Evolutionary conservation across 2,113 vertebrate genomes (phyloP).

Genomic region (Colaptes auratus): DNA sequence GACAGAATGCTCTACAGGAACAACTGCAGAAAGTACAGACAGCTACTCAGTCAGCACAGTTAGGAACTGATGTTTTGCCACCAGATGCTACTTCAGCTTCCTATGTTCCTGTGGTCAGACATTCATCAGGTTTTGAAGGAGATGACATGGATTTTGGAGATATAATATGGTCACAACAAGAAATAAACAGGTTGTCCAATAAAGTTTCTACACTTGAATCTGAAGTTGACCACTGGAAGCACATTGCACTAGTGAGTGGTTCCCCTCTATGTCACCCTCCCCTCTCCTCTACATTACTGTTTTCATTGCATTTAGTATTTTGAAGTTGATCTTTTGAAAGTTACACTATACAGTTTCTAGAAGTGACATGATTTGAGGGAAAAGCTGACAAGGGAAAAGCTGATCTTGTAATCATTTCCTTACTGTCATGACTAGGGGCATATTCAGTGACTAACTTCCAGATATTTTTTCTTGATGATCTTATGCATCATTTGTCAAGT

Average conservation of each 20-base stretch:
- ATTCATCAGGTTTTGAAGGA: constrained; percentile 83
- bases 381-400: background rate
- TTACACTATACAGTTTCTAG: background rate
- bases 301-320: background rate
- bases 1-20: constrained; percentile 90
- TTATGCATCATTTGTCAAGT: background rate
- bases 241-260: constrained; percentile 85
- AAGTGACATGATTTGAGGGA: background rate
- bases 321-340: background rate
- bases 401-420: background rate
- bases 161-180: constrained; percentile 93
- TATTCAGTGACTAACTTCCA: background rate
- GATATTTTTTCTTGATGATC: background rate
- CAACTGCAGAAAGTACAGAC: constrained; percentile 87
- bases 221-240: constrained; percentile 90
- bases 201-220: constrained; percentile 89
- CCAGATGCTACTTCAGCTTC: constrained; percentile 69
- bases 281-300: background rate
- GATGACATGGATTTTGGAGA: constrained; percentile 95
- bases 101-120: constrained; percentile 71
- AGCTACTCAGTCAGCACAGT: constrained; percentile 72
- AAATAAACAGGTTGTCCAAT: constrained; percentile 93
- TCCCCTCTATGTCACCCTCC: background rate
- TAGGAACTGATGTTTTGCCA: constrained; percentile 62
- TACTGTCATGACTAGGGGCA: background rate